These are phyloP conservation scores for Drosophila kanekoi DNA, from an alignment of 2,888 invertebrate genomes.

Conservation along the genomic window DNA sequence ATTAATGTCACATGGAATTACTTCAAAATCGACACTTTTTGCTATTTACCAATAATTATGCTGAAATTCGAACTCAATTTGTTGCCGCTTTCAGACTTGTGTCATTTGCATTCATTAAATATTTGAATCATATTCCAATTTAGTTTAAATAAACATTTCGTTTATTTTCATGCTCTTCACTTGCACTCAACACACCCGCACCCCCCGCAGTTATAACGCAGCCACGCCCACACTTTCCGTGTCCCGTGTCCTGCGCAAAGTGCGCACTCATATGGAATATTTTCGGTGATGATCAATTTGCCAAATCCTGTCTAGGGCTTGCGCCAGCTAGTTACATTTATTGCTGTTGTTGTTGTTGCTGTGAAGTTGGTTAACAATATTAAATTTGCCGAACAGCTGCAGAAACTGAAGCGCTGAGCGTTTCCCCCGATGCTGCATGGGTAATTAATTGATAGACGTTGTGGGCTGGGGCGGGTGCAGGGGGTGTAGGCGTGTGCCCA, in stretches of 20 bases:
- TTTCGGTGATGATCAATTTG: conserved; percentile 20
- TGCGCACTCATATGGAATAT: conserved; percentile 6
- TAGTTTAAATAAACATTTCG: conserved; percentile 1
- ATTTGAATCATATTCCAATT: background rate
- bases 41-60: too few species aligned
- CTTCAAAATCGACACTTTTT: too few species aligned
- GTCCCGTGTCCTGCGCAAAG: background rate
- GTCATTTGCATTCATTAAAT: background rate
- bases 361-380: conserved; percentile 65
- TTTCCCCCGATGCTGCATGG: conserved; percentile 35
- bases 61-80: background rate
- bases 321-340: background rate
- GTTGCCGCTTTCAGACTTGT: background rate
- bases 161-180: conserved; percentile 11
- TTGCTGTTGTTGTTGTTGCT: conserved; percentile 8
- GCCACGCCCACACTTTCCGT: background rate
- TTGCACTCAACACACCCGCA: conserved; percentile 7
- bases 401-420: background rate
- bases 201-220: background rate
- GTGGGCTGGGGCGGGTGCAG: background rate
- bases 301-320: conserved; percentile 21
- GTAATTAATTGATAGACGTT: conserved; percentile 49
- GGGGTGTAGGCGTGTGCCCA: background rate
- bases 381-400: conserved; percentile 23
- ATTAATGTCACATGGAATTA: too few species aligned